Base-by-base conservation (phyloP, 2,888 invertebrate genomes). In the Lutraria lutraria region DNA sequence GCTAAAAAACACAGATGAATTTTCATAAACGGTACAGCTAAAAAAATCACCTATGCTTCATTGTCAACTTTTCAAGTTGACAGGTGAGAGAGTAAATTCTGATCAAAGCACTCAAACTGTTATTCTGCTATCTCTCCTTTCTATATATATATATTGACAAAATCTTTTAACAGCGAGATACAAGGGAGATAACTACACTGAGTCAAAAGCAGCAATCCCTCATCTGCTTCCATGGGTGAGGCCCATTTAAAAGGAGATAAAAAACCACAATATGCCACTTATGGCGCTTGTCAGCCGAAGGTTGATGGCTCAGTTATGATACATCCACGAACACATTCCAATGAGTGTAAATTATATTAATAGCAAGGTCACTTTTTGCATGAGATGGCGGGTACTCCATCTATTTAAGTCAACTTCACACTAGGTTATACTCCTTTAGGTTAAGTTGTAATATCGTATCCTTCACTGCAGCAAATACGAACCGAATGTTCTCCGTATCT, bases 401-500 rank as follows among this genome's bases (percentile, higher is more conserved):
- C 63, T 68, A 68, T 25, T n/a, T 68, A 68, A 68, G 63, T 68
- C 63, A 25, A 68, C 63, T 85, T 96, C 98, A 99, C 97, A 99
- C 99, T 98, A 99, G 98, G 98, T 99, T 99, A 98, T 99, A 99
- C 98, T 99, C 99, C 97, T 99, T 99, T 97, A 99, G 98, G 98
- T 99, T 99, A 97, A 99, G 99, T 98, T 99, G 99, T 97, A 99
- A 98, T 97, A 99, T 99, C 97, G 99, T 99, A 98, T 99, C 99
- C 97, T 99, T 99, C 96, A 99, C 99, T 95, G 99, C 99, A 97
- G 99, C 99, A 97, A 99, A 99, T 97, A 99, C 99, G 97, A 99
- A 99, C 97, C 99, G 98, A 97, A 99, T 99, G 97, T 99, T 99
- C 97, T 99, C 99, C 97, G 99, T 99, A 98, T 99, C 99, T 99